Percentiles rank a stretch among this genome's conserved stretches.
phyloP scores from a whole-genome alignment of 2,113 vertebrate species.

The Elgaria multicarinata region DNA sequence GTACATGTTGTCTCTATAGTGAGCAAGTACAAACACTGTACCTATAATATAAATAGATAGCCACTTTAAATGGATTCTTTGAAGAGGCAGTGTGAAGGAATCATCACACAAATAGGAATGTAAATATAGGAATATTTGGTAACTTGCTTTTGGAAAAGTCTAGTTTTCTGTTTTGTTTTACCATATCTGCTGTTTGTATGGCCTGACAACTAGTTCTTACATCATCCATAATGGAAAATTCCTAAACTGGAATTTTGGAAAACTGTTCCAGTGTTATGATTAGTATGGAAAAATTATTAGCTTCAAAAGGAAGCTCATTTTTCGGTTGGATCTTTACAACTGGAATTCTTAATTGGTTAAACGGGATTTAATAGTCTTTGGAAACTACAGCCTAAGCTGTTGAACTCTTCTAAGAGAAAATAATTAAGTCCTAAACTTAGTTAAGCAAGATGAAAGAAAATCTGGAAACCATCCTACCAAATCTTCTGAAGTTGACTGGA shows the following conservation, averaged over 20 bases:
- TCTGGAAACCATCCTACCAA: background rate
- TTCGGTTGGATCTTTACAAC: background rate
- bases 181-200: background rate
- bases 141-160: background rate
- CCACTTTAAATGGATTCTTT: background rate
- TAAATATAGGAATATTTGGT: background rate
- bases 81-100: background rate
- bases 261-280: background rate
- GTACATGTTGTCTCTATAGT: no score
- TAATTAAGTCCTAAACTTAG: background rate
- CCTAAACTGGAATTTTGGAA: background rate
- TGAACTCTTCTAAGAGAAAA: background rate
- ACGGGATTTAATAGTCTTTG: background rate
- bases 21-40: no score
- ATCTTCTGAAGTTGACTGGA: background rate
- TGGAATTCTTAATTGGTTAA: background rate
- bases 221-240: background rate
- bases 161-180: background rate
- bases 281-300: background rate
- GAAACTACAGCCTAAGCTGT: background rate
- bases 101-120: background rate
- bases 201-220: background rate
- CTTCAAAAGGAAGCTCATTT: background rate
- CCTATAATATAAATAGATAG: background rate
- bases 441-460: background rate